Base-by-base conservation (phyloP, 35 echinoderm and acorn worm genomes). In the Strongylocentrotus purpuratus region DNA sequence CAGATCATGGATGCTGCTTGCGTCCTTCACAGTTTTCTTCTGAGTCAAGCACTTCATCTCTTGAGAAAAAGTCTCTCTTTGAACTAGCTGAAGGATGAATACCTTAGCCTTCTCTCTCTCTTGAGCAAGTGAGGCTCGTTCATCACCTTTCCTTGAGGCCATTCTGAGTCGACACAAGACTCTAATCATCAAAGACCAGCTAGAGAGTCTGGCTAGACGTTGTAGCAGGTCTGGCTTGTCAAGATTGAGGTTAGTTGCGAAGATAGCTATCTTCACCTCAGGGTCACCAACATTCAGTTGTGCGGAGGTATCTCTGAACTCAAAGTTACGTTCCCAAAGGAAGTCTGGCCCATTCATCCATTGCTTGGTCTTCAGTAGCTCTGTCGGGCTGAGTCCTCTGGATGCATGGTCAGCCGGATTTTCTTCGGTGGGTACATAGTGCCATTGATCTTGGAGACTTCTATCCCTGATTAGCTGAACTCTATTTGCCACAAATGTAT, bases 351-450 rank as follows among this genome's bases (percentile, higher is more conserved):
- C 97, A 31, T 90, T 61, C 48, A 92, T 78, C 97, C 97, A 98
- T 48, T 88, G 87, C 4, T 9, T 35, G 47, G 45, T 20, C 32
- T 85, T 93, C 55, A 11, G 45, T n/a, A 97, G 32, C 46, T 94
- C 33, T 60, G 85, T 46, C 31, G 94, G 85, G 22, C n/a, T 92
- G 32, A 98, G 15, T 47, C 97, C 97, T 92, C 94, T 94, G 86
- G 94, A 97, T 46, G 88, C 94, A 87, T 96, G 70, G 59, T 98
- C 97, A 61, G 94, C 96, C 4, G 96, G 96, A 86, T 98, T 98
- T 15, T 90, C 85, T 12, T 95, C 88, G 46, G 97, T 94, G 5
- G 85, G 48, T 17, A 97, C 58, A 85, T 97, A 98, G 25, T 94
- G 90, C 94, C 97, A 98, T 33, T 98, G 97, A 18, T 94, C 92